Evolutionary conservation across 2,888 invertebrate genomes (phyloP), one percentile per base, ranked within the genome.

Genomic region (Atethmia centrago): DNA sequence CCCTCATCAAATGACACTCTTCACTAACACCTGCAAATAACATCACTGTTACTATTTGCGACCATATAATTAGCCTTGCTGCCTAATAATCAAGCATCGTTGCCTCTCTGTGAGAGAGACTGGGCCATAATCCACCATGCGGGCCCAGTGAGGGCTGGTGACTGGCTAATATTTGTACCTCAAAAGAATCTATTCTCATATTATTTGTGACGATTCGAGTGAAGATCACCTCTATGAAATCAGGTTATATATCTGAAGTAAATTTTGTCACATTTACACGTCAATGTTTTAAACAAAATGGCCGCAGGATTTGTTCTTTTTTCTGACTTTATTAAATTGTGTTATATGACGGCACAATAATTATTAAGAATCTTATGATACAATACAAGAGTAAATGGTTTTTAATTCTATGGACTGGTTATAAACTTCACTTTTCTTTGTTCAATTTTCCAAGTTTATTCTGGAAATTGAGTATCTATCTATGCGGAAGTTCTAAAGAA

Each of bases 1-100:
- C 89, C 95, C 92, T 89, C 96, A 95, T 95, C 92, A 93, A 95
- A 91, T 83, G 89, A 88, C 89, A 90, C 90, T 90, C 86, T 86
- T 84, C 87, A 87, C 91, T 90, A 92, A 90, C 90, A 92, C 94
- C 94, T 94, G 87, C 0, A n/a, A n/a, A 64, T 7, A 59, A 58
- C 31, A 10, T n/a, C n/a, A 31, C n/a, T 59, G 12, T 64, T 31
- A 64, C 16, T 31, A n/a, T 31, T n/a, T n/a, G 31, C 0, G 56
- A n/a, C 28, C 16, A 31, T 55, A 28, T 28, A n/a, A 42, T 25
- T 61, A 19, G 14, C 53, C 28, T 62, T 28, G 2, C 21, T 28
- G 5, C 0, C 21, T 51, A 21, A 14, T 21, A 12, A 28, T 9
- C 55, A 1, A n/a, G 7, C 5, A 16, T n/a, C 55, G 16, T 31